A percentile compares a stretch with the other conserved stretches of the same genome.
These are phyloP conservation scores for Synergus gifuensis DNA, from an alignment of 2,888 invertebrate genomes.

Conservation along the genomic window DNA sequence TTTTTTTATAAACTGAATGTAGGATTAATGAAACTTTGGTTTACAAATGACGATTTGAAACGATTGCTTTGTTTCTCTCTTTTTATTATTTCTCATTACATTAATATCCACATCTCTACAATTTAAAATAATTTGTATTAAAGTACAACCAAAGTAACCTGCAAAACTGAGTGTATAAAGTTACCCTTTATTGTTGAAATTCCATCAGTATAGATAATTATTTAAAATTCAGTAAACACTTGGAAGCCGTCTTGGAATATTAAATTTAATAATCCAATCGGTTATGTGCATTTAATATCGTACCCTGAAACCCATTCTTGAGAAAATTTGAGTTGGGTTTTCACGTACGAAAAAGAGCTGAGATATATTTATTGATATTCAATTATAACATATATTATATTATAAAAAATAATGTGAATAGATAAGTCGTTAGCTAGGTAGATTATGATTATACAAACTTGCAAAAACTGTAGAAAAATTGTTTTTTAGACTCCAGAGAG, in stretches of 20 bases:
- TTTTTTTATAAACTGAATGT: not conserved
- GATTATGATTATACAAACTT: constrained; percentile 48
- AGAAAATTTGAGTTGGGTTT: constrained; percentile 54
- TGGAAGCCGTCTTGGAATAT: constrained; percentile 8
- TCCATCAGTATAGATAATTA: not conserved
- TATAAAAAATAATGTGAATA: constrained; percentile 47
- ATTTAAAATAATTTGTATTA: not conserved
- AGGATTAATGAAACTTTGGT: not conserved
- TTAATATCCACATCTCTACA: not conserved
- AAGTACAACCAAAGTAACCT: not conserved
- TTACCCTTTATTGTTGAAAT: constrained; percentile 6
- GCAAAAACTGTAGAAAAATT: constrained; percentile 18
- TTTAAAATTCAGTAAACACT: not conserved
- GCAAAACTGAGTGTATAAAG: not conserved
- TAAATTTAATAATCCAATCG: constrained; percentile 45
- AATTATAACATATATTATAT: constrained; percentile 42
- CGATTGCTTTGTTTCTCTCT: not conserved
- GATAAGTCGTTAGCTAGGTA: constrained; percentile 45
- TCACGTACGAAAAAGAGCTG: constrained; percentile 66
- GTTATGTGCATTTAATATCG: constrained; percentile 65
- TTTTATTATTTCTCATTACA: not conserved
- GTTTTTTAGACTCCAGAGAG: constrained; percentile 18
- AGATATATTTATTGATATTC: constrained; percentile 72
- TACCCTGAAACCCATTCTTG: constrained; percentile 63
- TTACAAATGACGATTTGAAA: not conserved